Evolutionary conservation across 2,113 vertebrate genomes (phyloP), one percentile per base, ranked within the genome.

Genomic region (Aptenodytes patagonicus): DNA sequence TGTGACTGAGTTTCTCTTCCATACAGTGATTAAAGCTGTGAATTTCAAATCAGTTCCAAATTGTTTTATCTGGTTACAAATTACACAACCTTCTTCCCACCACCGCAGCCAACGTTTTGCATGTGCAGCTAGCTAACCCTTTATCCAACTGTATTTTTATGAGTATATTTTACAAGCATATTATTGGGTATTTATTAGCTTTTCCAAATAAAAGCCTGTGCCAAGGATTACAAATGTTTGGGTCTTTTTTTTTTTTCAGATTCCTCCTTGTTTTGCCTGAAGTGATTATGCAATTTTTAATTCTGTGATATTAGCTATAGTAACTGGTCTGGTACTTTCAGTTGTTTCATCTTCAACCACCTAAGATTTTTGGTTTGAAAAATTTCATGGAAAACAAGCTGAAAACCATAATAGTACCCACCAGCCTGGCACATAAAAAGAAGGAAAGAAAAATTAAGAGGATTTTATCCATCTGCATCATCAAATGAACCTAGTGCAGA

Each of bases 41-140:
- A 70, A 80, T 93, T 93, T 89, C 36, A 92, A 77, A 93, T 68
- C 0, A 65, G 25, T 83, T 86, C 10, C 36, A 65, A 65, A 73
- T 89, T 86, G 77, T 69, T 88, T 80, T 62, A 93, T 8, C 36
- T 92, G 24, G 19, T 87, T 88, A 86, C 17, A 83, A 82, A 61
- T 90, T 52, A 40, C 13, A 65, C 17, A 65, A 7, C 13, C 2
- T 65, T 77, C 6, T 78, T 86, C 38, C 25, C 26, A 40, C 18
- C 9, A 26, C 34, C 61, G 40, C 44, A 79, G 52, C 16, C 52
- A 73, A 75, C 8, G 3, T 65, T 86, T 69, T 77, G 17, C 4
- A 1, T 65, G 9, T 15, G 18, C 54, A 82, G 31, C 46, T 61
- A 61, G 15, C 7, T 92, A 87, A 49, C 13, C 6, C 11, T 73